A percentile compares a stretch with the other conserved stretches of the same genome.
These are phyloP conservation scores for Rutilus rutilus DNA, from an alignment of 2,113 vertebrate species.

Conservation along the genomic window DNA sequence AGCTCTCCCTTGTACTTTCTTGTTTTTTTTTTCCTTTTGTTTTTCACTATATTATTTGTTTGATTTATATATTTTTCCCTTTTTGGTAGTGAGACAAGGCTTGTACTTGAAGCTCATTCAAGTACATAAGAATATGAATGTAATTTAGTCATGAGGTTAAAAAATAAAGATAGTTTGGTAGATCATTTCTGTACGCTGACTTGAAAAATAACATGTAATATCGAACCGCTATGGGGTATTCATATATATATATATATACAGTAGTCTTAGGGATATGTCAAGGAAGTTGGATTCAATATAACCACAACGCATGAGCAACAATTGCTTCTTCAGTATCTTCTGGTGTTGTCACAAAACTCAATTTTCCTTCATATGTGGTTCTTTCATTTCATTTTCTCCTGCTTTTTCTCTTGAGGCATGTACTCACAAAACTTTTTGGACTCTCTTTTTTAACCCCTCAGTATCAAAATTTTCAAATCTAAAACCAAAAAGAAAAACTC, in stretches of 20 bases:
- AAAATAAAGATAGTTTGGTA: conserved; percentile 76
- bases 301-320: conserved; percentile 81
- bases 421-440: conserved; percentile 46
- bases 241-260: conserved; percentile 74
- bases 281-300: conserved; percentile 82
- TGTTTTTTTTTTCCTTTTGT: conserved; percentile 63
- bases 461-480: conserved; percentile 49
- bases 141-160: conserved; percentile 80
- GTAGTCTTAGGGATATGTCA: conserved; percentile 82
- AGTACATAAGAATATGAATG: conserved; percentile 80
- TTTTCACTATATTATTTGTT: conserved; percentile 70
- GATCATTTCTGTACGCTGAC: conserved; percentile 75
- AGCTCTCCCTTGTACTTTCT: conserved; percentile 62
- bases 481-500: conserved; percentile 57
- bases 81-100: conserved; percentile 71
- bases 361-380: conserved; percentile 61
- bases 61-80: conserved; percentile 72
- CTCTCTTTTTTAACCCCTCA: conserved; percentile 40
- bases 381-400: conserved; percentile 28
- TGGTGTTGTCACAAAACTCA: conserved; percentile 60
- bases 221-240: conserved; percentile 77
- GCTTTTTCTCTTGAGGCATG: conserved; percentile 36
- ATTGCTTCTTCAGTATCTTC: conserved; percentile 76
- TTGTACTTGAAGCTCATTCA: conserved; percentile 68
- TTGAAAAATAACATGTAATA: conserved; percentile 77